Evolutionary conservation across 2,888 invertebrate species (phyloP).

Genomic region (Taenaris catops): DNA sequence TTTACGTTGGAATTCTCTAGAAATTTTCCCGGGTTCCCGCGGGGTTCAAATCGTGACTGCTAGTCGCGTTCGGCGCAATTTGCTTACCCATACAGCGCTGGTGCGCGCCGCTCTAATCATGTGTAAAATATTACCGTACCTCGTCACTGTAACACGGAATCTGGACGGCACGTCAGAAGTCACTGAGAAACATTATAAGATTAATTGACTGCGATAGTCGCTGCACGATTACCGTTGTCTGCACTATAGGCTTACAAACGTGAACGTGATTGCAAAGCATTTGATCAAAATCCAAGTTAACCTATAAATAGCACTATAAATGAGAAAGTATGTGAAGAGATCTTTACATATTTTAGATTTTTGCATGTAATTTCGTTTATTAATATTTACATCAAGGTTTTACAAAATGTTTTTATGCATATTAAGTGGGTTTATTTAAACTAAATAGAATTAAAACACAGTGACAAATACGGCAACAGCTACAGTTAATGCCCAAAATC

Average conservation of each 20-base stretch:
- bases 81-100: constrained; percentile 76
- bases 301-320: no score
- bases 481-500: no score
- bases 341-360: no score
- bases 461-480: no score
- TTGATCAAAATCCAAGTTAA: constrained; percentile 4
- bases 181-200: constrained; percentile 49
- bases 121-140: constrained; percentile 74
- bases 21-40: constrained; percentile 71
- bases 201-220: constrained; percentile 61
- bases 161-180: constrained; percentile 63
- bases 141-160: constrained; percentile 63
- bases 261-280: constrained; percentile 24
- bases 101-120: constrained; percentile 68
- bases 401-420: no score
- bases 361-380: no score
- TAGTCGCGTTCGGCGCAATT: constrained; percentile 74
- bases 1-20: constrained; percentile 74
- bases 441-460: no score
- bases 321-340: no score
- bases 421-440: no score
- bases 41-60: constrained; percentile 77
- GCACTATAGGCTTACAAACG: constrained; percentile 25
- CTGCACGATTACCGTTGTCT: constrained; percentile 50
- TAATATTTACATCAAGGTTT: no score